These are phyloP conservation scores for Gortyna flavago DNA, from an alignment of 2,888 invertebrate genomes.

Conservation along the genomic window DNA sequence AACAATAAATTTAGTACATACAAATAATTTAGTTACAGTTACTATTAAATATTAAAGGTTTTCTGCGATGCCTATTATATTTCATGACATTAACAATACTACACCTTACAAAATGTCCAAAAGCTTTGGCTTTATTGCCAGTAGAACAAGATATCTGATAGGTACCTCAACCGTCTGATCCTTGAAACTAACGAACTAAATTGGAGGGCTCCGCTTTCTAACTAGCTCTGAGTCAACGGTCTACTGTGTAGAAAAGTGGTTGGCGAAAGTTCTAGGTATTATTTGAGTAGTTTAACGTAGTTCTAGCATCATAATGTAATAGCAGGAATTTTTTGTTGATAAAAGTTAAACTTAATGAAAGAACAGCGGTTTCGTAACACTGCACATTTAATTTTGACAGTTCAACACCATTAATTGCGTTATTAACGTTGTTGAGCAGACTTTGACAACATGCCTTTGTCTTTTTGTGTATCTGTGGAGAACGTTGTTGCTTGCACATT, in stretches of 20 bases:
- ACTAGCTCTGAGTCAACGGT: constrained; percentile 22
- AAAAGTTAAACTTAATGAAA: neutral
- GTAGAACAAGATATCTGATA: constrained; percentile 20
- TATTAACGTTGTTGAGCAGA: no score
- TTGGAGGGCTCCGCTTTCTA: constrained; percentile 26
- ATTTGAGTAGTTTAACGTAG: neutral
- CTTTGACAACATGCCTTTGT: no score
- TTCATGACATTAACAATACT: no score
- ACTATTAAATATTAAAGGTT: no score
- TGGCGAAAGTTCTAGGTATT: neutral
- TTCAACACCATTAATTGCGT: no score
- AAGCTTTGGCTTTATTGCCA: neutral
- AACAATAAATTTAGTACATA: no score
- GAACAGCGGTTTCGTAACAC: no score
- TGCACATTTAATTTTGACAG: no score
- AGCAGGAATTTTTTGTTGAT: neutral
- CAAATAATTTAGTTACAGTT: no score
- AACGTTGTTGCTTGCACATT: no score
- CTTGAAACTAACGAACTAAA: constrained; percentile 18
- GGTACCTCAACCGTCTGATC: neutral
- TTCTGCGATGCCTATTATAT: no score
- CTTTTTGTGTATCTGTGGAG: no score
- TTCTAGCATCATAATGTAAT: neutral
- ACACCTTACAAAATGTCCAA: neutral
- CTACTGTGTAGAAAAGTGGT: neutral